Evolutionary conservation across 2,113 vertebrate genomes (phyloP).

Genomic region (Jaculus jaculus): DNA sequence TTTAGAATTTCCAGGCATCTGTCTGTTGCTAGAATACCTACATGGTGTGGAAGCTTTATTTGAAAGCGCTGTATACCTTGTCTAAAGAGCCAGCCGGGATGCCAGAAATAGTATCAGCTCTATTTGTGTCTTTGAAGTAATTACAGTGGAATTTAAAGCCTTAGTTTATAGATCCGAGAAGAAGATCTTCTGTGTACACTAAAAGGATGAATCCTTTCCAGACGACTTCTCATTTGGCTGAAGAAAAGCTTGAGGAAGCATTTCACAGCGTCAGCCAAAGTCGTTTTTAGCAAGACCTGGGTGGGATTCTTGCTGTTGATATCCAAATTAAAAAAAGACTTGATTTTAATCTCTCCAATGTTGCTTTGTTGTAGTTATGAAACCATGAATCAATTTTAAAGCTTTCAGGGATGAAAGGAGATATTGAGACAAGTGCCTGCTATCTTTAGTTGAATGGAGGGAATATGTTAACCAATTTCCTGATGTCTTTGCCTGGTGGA

Average conservation of each 20-base stretch:
- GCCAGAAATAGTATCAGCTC: conserved; percentile 84
- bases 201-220: conserved; percentile 89
- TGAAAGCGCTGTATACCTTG: conserved; percentile 83
- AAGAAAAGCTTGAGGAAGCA: conserved; percentile 86
- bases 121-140: conserved; percentile 88
- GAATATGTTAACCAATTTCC: conserved; percentile 81
- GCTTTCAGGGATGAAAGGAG: conserved; percentile 85
- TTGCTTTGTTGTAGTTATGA: conserved; percentile 87
- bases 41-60: conserved; percentile 70
- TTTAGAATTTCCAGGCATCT: conserved; percentile 63
- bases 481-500: conserved; percentile 81
- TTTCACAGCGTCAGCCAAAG: conserved; percentile 85
- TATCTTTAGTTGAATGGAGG: conserved; percentile 83
- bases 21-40: conserved; percentile 80
- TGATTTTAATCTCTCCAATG: conserved; percentile 87
- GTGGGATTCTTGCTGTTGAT: conserved; percentile 87
- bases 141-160: conserved; percentile 89
- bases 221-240: conserved; percentile 87
- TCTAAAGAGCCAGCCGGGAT: conserved; percentile 84
- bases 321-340: conserved; percentile 85
- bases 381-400: conserved; percentile 87
- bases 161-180: conserved; percentile 87
- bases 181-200: conserved; percentile 88
- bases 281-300: conserved; percentile 88
- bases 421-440: conserved; percentile 82